Percentiles rank a stretch among this genome's conserved stretches.
These are phyloP conservation scores for Amphipyra berbera DNA, from an alignment of 2,888 invertebrate genomes.

Conservation along the genomic window DNA sequence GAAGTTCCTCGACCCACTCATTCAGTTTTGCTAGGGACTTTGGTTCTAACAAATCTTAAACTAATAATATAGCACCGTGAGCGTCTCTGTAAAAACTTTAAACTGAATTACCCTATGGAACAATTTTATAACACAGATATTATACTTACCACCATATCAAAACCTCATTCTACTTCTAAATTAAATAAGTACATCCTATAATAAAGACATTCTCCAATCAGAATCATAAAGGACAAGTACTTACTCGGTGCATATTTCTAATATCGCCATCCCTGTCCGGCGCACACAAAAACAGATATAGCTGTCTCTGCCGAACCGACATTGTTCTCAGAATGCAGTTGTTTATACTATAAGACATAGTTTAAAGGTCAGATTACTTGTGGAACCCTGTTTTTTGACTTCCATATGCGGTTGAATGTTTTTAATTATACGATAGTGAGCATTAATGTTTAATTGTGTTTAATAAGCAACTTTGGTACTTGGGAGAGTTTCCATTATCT, in stretches of 20 bases:
- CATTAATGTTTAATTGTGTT: too few species aligned
- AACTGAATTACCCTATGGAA: too few species aligned
- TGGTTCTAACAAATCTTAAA: too few species aligned
- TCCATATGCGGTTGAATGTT: slow-evolving; percentile 22
- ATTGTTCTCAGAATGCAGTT: slow-evolving; percentile 58
- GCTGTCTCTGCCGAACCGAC: slow-evolving; percentile 37
- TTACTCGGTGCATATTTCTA: slow-evolving; percentile 34
- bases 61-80: too few species aligned
- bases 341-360: slow-evolving; percentile 46
- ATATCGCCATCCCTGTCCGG: slow-evolving; percentile 31
- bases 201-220: slow-evolving; percentile 18
- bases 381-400: slow-evolving; percentile 27
- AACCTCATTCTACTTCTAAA: not conserved
- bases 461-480: too few species aligned
- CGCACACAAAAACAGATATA: not conserved
- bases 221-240: slow-evolving; percentile 16
- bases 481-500: too few species aligned
- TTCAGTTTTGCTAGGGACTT: too few species aligned
- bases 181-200: slow-evolving; percentile 7
- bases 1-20: too few species aligned
- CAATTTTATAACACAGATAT: not conserved
- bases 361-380: slow-evolving; percentile 50
- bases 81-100: too few species aligned
- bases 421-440: slow-evolving; percentile 7
- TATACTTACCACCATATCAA: not conserved